A percentile compares a stretch with the other conserved stretches of the same genome.
Conservation (phyloP, 2,113 vertebrate genomes). For the Bostrychus sinensis region DNA sequence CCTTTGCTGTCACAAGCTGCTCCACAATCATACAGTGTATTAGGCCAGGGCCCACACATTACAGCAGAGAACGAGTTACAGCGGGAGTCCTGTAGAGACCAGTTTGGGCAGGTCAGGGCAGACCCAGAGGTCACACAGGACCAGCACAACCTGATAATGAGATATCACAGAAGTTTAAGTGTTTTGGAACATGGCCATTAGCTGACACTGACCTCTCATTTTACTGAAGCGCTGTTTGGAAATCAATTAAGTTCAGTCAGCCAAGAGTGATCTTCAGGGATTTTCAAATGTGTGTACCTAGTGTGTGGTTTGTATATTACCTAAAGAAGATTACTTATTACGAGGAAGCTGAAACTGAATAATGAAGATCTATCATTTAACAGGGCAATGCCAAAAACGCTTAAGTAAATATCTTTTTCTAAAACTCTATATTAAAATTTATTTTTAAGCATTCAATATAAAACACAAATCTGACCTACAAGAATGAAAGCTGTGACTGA, state of each 20-base stretch:
- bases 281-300: too few relatives aligned
- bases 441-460: too few relatives aligned
- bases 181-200: neutral
- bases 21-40: neutral
- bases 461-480: too few relatives aligned
- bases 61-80: neutral
- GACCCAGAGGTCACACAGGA: neutral
- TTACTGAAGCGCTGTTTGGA: neutral
- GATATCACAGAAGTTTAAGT: neutral
- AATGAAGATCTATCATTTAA: too few relatives aligned
- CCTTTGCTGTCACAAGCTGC: neutral
- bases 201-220: slow-evolving; percentile 16
- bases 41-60: neutral
- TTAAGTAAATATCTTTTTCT: too few relatives aligned
- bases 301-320: too few relatives aligned
- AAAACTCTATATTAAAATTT: too few relatives aligned
- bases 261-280: too few relatives aligned
- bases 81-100: neutral
- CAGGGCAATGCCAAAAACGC: too few relatives aligned
- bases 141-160: neutral
- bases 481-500: too few relatives aligned
- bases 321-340: too few relatives aligned
- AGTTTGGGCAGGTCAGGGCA: neutral
- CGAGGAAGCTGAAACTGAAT: too few relatives aligned
- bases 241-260: neutral